Evolutionary conservation across 1,140 invertebrate genomes (phyloP).

Genomic region (Drosophila tristis): DNA sequence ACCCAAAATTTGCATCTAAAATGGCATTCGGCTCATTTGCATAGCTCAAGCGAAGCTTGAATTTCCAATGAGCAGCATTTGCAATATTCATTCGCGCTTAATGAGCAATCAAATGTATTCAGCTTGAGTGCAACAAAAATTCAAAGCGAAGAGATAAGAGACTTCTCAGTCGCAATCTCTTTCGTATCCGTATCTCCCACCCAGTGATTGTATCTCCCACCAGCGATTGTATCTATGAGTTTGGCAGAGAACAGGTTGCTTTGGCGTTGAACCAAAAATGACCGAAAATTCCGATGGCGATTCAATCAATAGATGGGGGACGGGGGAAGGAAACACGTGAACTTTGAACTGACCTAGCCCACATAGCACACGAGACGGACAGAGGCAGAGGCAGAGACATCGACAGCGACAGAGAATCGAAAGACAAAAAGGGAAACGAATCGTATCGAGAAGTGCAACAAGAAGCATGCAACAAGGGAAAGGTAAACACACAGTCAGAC

Average conservation of each 20-base stretch:
- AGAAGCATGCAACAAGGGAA: conserved; percentile 65
- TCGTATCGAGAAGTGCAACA: conserved; percentile 55
- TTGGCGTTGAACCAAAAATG: conserved; percentile 54
- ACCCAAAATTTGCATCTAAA: not conserved
- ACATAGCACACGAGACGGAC: conserved; percentile 33
- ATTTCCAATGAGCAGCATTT: not conserved
- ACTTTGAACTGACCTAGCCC: conserved; percentile 65
- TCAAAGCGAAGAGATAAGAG: conserved; percentile 2
- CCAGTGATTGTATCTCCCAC: too few species aligned
- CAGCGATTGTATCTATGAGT: conserved; percentile 3
- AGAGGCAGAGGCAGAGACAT: conserved; percentile 14
- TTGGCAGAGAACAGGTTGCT: conserved; percentile 54
- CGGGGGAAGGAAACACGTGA: conserved; percentile 55
- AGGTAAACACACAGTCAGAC: conserved; percentile 50
- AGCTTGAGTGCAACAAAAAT: conserved; percentile 11
- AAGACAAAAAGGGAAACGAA: conserved; percentile 38
- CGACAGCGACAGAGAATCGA: conserved; percentile 6
- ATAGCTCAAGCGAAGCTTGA: conserved; percentile 3
- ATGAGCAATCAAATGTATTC: conserved; percentile 34
- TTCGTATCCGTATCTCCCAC: not conserved
- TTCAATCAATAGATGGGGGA: conserved; percentile 47
- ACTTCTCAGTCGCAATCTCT: not conserved
- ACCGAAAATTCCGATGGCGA: conserved; percentile 24
- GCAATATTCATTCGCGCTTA: conserved; percentile 31
- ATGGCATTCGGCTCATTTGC: too few species aligned